These are phyloP conservation scores for Macrophya alboannulata DNA, from an alignment of 2,888 invertebrate genomes.

Conservation along the genomic window DNA sequence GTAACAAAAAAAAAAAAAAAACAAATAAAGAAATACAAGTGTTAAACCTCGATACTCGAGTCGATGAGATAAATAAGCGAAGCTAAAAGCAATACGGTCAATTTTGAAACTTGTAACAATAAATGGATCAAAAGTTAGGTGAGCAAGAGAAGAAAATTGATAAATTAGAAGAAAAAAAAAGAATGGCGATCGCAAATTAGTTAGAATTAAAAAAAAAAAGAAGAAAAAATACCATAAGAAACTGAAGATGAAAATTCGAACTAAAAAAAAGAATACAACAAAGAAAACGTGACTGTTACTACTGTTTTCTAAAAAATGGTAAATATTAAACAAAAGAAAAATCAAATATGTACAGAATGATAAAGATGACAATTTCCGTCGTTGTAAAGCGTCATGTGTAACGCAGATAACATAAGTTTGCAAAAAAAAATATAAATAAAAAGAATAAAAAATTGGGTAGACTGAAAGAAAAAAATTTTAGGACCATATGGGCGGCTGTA, in stretches of 20 bases:
- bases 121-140: not conserved
- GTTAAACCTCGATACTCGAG: not conserved
- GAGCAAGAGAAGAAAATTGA: not conserved
- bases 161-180: not conserved
- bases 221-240: not conserved
- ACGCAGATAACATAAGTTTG: conserved; percentile 18
- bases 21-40: not conserved
- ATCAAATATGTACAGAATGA: not conserved
- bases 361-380: conserved; percentile 3
- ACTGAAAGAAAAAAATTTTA: not conserved
- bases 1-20: not conserved
- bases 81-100: too few relatives aligned
- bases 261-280: not conserved
- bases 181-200: not conserved
- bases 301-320: not conserved
- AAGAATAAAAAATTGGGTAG: not conserved
- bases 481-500: conserved; percentile 5
- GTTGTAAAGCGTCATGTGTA: not conserved
- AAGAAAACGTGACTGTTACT: not conserved
- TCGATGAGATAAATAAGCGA: not conserved
- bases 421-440: not conserved
- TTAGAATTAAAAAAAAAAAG: not conserved
- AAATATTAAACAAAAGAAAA: conserved; percentile 9
- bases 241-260: not conserved
- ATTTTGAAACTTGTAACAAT: not conserved